Base-by-base conservation (phyloP, 2,888 invertebrate genomes). In the Thera britannica region DNA sequence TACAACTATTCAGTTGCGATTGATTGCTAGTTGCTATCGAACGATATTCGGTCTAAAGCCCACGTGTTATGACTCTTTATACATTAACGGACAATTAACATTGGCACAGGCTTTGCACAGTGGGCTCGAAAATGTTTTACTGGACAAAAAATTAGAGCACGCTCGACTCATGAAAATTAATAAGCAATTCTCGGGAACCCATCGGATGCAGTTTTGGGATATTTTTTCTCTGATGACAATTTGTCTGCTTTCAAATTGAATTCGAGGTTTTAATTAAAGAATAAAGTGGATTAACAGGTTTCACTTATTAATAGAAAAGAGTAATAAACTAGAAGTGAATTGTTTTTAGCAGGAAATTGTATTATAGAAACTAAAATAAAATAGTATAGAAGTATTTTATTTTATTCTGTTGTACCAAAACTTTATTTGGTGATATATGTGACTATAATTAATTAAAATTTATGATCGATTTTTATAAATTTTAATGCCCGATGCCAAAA, bases 91-190 rank as follows among this genome's bases (percentile, higher is more conserved):
- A 5, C 8, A 8, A 34, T 41, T 12, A 44, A 3, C 34, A 65
- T 44, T 54, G 62, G 58, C 58, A 41, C 44, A 52, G 51, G 56
- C 63, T 61, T 12, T n/a, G 51, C 36, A 8, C 65, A 54, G 48
- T 61, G 41, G 44, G 12, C 51, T n/a, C 54, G n/a, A 59, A 68
- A 61, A 64, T 62, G 70, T 66, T 62, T 72, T 65, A 63, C 67
- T 61, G n/a, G 52, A 44, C 61, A 88, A 88, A 85, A 89, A 89
- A 86, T 80, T 88, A 79, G 90, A 89, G 88, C 89, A 88, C 70
- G 77, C 74, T 70, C 76, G 58, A 72, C 77, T 88, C 88, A 88
- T 89, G 88, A 89, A 89, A 89, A 88, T 89, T 88, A 87, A 88
- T 89, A 85, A 84, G 80, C 75, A 75, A 82, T 84, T 85, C 80